Conservation (phyloP, 37 sponge, comb jelly and placozoan species). For the Ephydatia muelleri region DNA sequence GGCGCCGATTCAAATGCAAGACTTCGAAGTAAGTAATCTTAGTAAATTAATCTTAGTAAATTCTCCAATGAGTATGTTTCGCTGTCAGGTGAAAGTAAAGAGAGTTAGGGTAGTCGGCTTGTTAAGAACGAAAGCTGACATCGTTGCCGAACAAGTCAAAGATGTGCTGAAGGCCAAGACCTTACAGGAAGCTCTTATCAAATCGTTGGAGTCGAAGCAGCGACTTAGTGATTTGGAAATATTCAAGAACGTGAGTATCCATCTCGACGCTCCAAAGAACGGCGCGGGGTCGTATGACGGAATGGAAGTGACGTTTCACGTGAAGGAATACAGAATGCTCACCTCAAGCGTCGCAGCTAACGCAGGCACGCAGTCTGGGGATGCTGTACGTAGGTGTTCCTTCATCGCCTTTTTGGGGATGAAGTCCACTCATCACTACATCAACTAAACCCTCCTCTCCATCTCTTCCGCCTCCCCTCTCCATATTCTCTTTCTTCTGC, state of each 20-base stretch:
- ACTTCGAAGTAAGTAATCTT: no score
- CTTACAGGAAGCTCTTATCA: constrained; percentile 29
- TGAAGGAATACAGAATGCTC: constrained; percentile 55
- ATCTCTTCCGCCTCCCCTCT: not conserved
- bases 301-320: constrained; percentile 58
- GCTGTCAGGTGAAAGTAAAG: constrained; percentile 49
- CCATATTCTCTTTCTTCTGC: not conserved
- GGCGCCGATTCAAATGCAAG: no score
- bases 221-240: constrained; percentile 38
- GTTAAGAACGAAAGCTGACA: constrained; percentile 58
- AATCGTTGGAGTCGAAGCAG: constrained; percentile 6
- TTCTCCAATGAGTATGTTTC: not conserved
- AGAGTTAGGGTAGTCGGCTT: constrained; percentile 53
- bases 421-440: constrained; percentile 48
- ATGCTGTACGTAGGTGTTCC: constrained; percentile 53
- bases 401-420: constrained; percentile 23
- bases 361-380: constrained; percentile 76
- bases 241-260: constrained; percentile 45
- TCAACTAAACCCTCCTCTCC: constrained; percentile 37
- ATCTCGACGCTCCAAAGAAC: constrained; percentile 11
- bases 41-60: no score
- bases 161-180: constrained; percentile 39
- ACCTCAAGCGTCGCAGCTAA: constrained; percentile 37
- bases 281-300: constrained; percentile 1
- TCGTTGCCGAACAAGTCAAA: constrained; percentile 72